Base-by-base conservation (phyloP, 2,888 invertebrate species). In the Omphaloscelis lunosa region DNA sequence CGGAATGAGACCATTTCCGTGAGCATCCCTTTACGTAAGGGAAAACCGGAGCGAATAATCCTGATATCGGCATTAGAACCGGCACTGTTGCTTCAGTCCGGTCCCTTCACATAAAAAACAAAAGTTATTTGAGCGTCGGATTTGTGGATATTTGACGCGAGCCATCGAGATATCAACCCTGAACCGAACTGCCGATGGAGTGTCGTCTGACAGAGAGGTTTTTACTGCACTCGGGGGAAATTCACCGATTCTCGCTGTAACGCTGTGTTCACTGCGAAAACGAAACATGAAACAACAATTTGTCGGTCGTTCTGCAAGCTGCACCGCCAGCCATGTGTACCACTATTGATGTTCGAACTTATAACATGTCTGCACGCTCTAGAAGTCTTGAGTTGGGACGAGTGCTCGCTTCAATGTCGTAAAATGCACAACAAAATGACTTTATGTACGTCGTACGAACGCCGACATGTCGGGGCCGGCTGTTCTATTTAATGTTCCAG, bases 221-320 rank as follows among this genome's bases (percentile, higher is more conserved):
- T 94, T 95, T 95, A 96, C 92, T 92, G 91, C 93, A 93, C 96
- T 94, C 96, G 69, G 79, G 96, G 96, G 96, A 96, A 96, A 96
- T 96, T 92, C 93, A 87, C 90, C 93, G 94, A 95, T 94, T 94
- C 94, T 90, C 87, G 90, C 89, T 90, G 91, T 94, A 93, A 94
- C 93, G 92, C 90, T 88, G 87, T 88, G 90, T 92, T 89, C 91
- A 91, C 89, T 89, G 82, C 84, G 83, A 87, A 83, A 90, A 89
- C 84, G 80, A 89, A 91, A 92, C 93, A 92, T 93, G 92, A 92
- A 93, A 93, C 91, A 92, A 92, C 92, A 92, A 92, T 93, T 92
- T 92, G 87, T 87, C 72, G 85, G 89, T 88, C 90, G 90, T 91
- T 91, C 90, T 90, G 91, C 89, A 89, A 89, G 86, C 86, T 90